Evolutionary conservation across 1,140 invertebrate genomes (phyloP).

Genomic region (Megalopta genalis): DNA sequence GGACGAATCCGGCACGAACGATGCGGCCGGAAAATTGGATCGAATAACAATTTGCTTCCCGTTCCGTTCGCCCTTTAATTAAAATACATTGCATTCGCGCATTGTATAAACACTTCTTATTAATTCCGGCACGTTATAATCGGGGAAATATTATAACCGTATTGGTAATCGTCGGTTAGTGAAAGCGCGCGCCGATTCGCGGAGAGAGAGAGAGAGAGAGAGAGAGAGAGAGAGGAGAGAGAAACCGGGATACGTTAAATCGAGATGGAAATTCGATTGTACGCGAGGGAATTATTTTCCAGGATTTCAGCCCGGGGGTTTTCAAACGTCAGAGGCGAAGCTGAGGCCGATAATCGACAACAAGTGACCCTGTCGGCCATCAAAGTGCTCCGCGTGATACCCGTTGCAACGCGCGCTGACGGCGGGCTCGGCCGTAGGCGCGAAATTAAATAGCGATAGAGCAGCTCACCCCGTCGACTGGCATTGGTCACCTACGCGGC

Average conservation of each 20-base stretch:
- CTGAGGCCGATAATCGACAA: constrained; percentile 20
- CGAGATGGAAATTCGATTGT: constrained; percentile 23
- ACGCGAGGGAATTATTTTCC: constrained; percentile 10
- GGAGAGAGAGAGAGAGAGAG: too few species aligned
- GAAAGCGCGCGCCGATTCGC: too few species aligned
- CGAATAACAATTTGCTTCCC: neutral
- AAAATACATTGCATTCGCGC: neutral
- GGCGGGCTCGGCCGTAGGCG: neutral
- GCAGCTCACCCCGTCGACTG: neutral
- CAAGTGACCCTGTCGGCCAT: neutral
- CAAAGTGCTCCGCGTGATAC: constrained; percentile 1
- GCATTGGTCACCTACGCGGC: neutral
- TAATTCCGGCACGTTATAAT: constrained; percentile 9
- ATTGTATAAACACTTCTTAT: constrained; percentile 27
- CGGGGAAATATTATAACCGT: constrained; percentile 19
- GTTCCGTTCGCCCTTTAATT: neutral
- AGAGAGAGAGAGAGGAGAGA: too few species aligned
- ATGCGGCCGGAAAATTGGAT: neutral
- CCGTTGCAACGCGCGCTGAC: neutral
- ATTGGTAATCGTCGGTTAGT: constrained; percentile 6
- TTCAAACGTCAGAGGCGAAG: constrained; percentile 20
- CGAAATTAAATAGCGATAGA: constrained; percentile 26
- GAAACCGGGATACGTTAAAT: neutral
- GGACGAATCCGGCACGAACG: neutral
- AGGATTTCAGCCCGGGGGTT: constrained; percentile 15